A percentile compares a stretch with the other conserved stretches of the same genome.
These are phyloP conservation scores for Calameuta pallipes DNA, from an alignment of 2,888 invertebrate genomes.

Conservation along the genomic window DNA sequence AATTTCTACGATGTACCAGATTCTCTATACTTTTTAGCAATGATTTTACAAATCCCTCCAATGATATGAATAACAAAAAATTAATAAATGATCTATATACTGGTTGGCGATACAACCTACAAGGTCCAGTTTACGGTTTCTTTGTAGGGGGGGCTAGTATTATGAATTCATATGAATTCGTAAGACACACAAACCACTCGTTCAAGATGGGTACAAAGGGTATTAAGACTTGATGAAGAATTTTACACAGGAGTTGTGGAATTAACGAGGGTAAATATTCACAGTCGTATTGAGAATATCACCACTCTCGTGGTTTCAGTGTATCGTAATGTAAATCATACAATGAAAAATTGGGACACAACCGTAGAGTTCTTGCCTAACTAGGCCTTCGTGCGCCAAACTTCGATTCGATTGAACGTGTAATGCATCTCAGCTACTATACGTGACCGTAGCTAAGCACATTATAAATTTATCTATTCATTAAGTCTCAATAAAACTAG, in stretches of 20 bases:
- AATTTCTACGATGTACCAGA: background rate
- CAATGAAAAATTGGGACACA: background rate
- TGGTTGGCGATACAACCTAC: background rate
- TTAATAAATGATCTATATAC: background rate
- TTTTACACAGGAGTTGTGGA: background rate
- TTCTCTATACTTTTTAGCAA: background rate
- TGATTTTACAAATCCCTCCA: too few relatives aligned
- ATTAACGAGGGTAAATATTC: background rate
- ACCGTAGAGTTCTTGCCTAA: background rate
- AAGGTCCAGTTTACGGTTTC: background rate
- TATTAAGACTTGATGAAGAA: background rate
- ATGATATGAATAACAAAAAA: background rate
- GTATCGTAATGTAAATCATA: background rate
- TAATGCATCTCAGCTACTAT: conserved; percentile 11
- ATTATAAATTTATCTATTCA: conserved; percentile 33
- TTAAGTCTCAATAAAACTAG: conserved; percentile 37
- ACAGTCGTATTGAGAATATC: background rate
- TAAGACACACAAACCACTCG: background rate
- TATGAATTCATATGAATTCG: background rate
- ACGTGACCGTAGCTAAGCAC: conserved; percentile 25
- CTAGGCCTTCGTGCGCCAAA: conserved; percentile 6
- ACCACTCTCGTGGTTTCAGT: background rate
- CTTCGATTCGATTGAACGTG: conserved; percentile 4
- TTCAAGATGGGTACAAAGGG: background rate
- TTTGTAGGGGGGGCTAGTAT: background rate